phyloP scores from a whole-genome alignment of 2,888 invertebrate species.

The Idaea straminata region DNA sequence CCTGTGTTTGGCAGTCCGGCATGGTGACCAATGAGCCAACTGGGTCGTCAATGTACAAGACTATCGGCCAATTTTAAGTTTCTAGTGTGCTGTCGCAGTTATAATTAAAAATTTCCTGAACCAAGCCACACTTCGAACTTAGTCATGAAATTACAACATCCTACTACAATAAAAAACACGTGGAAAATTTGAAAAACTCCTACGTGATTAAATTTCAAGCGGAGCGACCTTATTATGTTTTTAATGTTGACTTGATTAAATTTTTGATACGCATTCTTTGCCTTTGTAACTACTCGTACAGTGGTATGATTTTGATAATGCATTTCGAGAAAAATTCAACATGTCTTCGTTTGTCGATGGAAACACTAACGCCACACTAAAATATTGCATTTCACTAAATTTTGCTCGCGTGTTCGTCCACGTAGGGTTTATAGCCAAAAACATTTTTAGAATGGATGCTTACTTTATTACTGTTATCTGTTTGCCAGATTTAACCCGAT shows the following conservation, averaged over 20 bases:
- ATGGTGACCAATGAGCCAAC: too few species aligned
- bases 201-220: constrained; percentile 21
- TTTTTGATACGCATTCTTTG: background rate
- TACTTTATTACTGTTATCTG: too few species aligned
- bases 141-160: background rate
- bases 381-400: too few species aligned
- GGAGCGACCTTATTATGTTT: constrained; percentile 1
- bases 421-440: too few species aligned
- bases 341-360: background rate
- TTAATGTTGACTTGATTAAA: constrained; percentile 1
- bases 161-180: constrained; percentile 8
- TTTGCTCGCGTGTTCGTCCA: too few species aligned
- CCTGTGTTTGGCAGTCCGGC: too few species aligned
- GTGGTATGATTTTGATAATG: background rate
- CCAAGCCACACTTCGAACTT: background rate
- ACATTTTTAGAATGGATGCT: too few species aligned
- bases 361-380: too few species aligned
- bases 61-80: too few species aligned
- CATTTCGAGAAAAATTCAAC: background rate
- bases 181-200: constrained; percentile 26
- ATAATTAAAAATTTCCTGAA: background rate
- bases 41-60: too few species aligned
- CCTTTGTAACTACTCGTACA: background rate
- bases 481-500: too few species aligned
- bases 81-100: background rate